A percentile compares a stretch with the other conserved stretches of the same genome.
phyloP scores from a whole-genome alignment of 2,113 vertebrate species.

The Sialia sialis region DNA sequence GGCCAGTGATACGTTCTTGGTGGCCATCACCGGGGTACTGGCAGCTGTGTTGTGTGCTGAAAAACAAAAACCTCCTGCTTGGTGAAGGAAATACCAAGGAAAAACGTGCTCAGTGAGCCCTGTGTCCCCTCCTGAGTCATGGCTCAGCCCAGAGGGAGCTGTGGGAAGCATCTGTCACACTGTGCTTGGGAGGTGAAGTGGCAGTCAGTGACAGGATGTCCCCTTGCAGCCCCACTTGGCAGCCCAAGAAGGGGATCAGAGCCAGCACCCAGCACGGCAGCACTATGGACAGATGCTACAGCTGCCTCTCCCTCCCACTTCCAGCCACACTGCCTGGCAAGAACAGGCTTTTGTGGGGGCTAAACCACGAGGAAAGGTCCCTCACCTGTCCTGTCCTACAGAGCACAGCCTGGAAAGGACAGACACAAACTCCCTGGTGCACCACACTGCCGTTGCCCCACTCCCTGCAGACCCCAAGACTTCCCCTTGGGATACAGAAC shows the following conservation, averaged over 20 bases:
- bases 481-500: not conserved
- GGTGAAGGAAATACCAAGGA: not conserved
- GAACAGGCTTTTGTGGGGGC: not conserved
- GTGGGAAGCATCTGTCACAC: accelerated
- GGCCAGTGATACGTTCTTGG: not conserved
- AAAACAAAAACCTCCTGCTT: not conserved
- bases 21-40: not conserved
- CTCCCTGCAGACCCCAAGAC: accelerated
- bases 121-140: not conserved
- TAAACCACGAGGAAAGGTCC: not conserved
- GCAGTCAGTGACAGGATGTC: not conserved
- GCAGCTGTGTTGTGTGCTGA: not conserved
- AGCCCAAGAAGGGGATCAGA: not conserved
- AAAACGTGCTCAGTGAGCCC: accelerated
- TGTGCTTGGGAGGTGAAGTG: not conserved
- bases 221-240: not conserved
- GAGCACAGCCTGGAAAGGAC: not conserved
- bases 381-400: not conserved
- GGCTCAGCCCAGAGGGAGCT: not conserved
- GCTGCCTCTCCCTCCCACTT: not conserved
- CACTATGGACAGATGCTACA: accelerated
- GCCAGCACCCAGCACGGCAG: not conserved
- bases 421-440: not conserved
- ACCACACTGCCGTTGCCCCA: accelerated
- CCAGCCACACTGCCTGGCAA: not conserved